These are phyloP conservation scores for Tokudaia tokunoshimensis DNA, from an alignment of 2,797 vertebrate genomes.

Conservation along the genomic window DNA sequence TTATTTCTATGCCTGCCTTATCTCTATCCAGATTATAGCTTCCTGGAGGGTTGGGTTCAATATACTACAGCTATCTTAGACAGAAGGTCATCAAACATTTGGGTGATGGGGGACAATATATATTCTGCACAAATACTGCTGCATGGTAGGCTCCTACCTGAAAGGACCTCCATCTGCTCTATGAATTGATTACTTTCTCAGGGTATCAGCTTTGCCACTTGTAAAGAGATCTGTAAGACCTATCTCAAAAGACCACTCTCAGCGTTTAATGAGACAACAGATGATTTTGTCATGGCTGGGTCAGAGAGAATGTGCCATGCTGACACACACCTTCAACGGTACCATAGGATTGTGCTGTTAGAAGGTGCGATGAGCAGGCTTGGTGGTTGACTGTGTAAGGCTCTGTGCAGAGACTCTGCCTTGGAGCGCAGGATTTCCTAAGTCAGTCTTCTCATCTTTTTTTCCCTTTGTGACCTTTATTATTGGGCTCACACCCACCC, in stretches of 20 bases:
- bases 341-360: neutral
- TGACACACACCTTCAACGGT: neutral
- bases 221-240: conserved; percentile 29
- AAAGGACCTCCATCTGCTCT: neutral
- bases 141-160: neutral
- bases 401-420: neutral
- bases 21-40: conserved; percentile 35
- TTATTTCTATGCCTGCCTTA: conserved; percentile 21
- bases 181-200: neutral
- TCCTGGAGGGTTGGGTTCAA: neutral
- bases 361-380: neutral
- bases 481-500: neutral
- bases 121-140: neutral
- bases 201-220: conserved; percentile 15
- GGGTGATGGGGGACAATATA: neutral
- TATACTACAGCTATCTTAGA: neutral
- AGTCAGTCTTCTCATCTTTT: neutral
- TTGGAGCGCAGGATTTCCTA: neutral
- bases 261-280: conserved; percentile 14
- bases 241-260: neutral
- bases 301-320: conserved; percentile 13
- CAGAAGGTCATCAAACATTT: neutral
- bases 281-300: neutral
- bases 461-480: neutral
- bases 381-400: neutral